Conservation (phyloP, 2,888 invertebrate genomes). For the Lasiommata megera region DNA sequence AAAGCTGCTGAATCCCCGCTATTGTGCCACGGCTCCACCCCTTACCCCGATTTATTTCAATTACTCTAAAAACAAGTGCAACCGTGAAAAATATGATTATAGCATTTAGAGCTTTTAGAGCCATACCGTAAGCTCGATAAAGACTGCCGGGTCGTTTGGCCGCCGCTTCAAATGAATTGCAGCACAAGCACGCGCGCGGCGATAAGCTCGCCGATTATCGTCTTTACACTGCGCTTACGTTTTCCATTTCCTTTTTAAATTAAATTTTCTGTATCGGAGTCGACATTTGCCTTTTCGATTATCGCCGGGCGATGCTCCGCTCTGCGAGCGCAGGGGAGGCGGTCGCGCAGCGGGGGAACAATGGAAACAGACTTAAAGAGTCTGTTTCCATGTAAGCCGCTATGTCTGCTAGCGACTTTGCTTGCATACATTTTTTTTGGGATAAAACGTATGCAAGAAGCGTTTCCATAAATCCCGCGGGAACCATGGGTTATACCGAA, state of each 20-base stretch:
- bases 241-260: constrained; percentile 22
- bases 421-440: no score
- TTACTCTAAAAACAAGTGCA: constrained; percentile 31
- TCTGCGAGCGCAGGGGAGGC: not conserved
- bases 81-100: constrained; percentile 7
- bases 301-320: not conserved
- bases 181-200: constrained; percentile 32
- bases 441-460: no score
- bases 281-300: constrained; percentile 10
- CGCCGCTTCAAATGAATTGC: constrained; percentile 10
- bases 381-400: no score
- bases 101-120: not conserved
- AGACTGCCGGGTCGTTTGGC: not conserved
- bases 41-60: constrained; percentile 24
- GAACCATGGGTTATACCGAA: no score
- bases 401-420: no score
- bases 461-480: no score
- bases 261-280: constrained; percentile 25
- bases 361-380: no score
- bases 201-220: constrained; percentile 36
- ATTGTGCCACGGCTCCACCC: constrained; percentile 1
- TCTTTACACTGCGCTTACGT: constrained; percentile 26
- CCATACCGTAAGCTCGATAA: constrained; percentile 7
- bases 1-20: not conserved
- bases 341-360: no score